These are phyloP conservation scores for Germaria angustata DNA, from an alignment of 2,888 invertebrate species.

Conservation along the genomic window DNA sequence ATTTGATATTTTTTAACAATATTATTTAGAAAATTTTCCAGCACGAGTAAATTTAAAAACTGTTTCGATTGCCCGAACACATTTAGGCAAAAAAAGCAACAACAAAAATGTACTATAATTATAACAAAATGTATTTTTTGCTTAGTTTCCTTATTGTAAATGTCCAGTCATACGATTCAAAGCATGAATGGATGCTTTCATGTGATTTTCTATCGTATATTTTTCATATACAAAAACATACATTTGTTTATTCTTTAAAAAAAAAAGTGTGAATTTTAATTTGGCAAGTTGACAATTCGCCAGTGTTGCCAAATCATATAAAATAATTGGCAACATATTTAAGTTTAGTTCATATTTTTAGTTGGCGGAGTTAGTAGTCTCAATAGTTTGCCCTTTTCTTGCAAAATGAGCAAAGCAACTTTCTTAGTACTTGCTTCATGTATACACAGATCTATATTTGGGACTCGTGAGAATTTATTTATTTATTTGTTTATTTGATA, in stretches of 20 bases:
- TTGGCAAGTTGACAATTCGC: background rate
- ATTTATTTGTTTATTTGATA: no score
- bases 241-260: background rate
- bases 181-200: background rate
- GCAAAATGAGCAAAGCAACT: no score
- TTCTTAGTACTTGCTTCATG: no score
- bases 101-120: no score
- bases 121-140: background rate
- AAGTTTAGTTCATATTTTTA: no score
- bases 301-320: background rate
- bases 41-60: constrained; percentile 23
- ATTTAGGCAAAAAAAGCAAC: background rate
- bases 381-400: no score
- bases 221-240: background rate
- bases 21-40: background rate
- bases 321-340: background rate
- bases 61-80: background rate
- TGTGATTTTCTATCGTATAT: background rate
- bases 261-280: background rate
- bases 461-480: no score
- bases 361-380: no score
- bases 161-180: background rate
- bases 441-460: no score
- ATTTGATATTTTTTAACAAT: background rate
- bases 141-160: background rate